Percentiles rank a stretch among this genome's conserved stretches.
phyloP scores from a whole-genome alignment of 2,888 invertebrate genomes.

The Drosophila suboccidentalis region DNA sequence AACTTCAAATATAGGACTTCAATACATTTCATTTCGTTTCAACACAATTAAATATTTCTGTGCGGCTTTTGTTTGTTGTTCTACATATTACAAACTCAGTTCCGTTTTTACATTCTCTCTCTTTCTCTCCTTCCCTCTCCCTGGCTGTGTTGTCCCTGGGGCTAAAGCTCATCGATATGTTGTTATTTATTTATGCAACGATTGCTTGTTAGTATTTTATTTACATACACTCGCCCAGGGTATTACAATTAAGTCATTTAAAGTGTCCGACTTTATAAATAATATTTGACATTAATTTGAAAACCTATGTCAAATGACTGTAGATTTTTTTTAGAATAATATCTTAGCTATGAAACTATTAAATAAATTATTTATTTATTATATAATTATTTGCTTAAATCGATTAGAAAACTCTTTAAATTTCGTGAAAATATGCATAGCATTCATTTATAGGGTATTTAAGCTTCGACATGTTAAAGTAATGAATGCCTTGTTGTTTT shows the following conservation, averaged over 20 bases:
- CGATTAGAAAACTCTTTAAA: no score
- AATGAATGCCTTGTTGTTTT: slow-evolving; percentile 12
- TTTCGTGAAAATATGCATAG: no score
- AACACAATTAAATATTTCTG: slow-evolving; percentile 75
- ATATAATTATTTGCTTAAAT: no score
- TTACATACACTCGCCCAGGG: slow-evolving; percentile 15
- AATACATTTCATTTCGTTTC: slow-evolving; percentile 62
- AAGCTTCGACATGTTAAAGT: no score
- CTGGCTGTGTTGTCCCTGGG: slow-evolving; percentile 5
- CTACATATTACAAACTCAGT: slow-evolving; percentile 19
- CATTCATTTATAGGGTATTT: not conserved
- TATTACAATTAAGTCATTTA: slow-evolving; percentile 12
- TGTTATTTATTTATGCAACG: slow-evolving; percentile 70
- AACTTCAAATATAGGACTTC: slow-evolving; percentile 21
- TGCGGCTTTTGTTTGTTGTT: slow-evolving; percentile 48
- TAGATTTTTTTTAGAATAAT: not conserved
- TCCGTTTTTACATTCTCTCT: not conserved
- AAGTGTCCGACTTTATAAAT: not conserved
- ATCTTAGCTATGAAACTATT: not conserved
- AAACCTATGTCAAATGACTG: not conserved
- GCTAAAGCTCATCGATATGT: slow-evolving; percentile 43
- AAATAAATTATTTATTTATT: no score
- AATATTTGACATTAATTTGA: not conserved
- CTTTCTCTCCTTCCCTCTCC: not conserved
- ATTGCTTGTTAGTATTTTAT: slow-evolving; percentile 47